Base-by-base conservation (phyloP, 2,797 vertebrate genomes). In the Oryzias dopingdopingensis region DNA sequence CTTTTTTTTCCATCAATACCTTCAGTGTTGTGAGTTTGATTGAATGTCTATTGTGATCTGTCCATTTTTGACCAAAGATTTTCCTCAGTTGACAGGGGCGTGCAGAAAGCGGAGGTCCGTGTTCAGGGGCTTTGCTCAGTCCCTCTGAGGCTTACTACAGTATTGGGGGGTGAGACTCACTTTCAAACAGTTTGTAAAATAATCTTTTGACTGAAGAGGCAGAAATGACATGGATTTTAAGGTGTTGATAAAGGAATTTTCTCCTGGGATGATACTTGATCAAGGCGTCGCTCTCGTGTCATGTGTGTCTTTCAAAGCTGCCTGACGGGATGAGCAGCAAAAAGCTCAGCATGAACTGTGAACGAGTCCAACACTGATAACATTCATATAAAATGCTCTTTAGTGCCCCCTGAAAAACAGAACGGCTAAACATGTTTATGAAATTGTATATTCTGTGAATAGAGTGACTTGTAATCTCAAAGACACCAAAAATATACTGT, bases 361-460 rank as follows among this genome's bases (percentile, higher is more conserved):
- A 88, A 90, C 60, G 59, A 88, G 88, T 89, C 86, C 65, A 85
- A 89, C 86, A 90, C 88, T 90, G 88, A 86, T 64, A 84, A 71
- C 59, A 51, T 48, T 52, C 46, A 44, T 22, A 4, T 65, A 58
- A 63, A 58, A 78, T 59, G 42, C 49, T 66, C 57, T 79, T 80
- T 66, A 69, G 47, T 50, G 42, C 50, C 59, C 75, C 67, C 44
- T 56, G 62, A 79, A 73, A 71, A 66, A 60, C 45, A 51, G 45
- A 74, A 64, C 65, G 68, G 68, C 66, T 79, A 76, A 58, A 67
- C 74, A 67, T 71, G 68, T 85, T 81, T 81, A 79, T 81, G 60
- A 57, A 85, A 55, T 43, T 91, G 85, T 89, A 86, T 76, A 88
- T 90, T 89, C 72, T 89, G 83, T 90, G 80, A 89, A 87, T 82